Evolutionary conservation across 2,113 vertebrate genomes (phyloP).

Genomic region (Dicrurus megarhynchus): DNA sequence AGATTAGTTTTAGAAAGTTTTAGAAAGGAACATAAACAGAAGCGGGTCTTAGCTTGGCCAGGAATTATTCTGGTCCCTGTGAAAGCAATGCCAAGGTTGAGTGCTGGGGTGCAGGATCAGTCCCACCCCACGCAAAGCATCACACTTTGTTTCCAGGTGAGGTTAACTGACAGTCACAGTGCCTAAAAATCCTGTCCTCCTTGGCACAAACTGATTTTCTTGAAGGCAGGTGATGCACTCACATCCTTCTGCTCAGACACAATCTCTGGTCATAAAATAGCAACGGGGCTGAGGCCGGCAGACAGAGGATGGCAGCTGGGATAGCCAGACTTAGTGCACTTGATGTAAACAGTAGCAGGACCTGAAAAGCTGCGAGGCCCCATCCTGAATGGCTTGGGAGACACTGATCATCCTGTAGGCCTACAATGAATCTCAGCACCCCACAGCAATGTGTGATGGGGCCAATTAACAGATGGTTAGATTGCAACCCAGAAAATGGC

Average conservation of each 20-base stretch:
- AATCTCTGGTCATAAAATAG: neutral
- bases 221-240: neutral
- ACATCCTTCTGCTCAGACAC: neutral
- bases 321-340: neutral
- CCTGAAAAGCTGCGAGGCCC: neutral
- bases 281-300: neutral
- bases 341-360: neutral
- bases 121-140: accelerated
- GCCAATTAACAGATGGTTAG: neutral
- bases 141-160: neutral
- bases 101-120: neutral
- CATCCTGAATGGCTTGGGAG: neutral
- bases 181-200: neutral
- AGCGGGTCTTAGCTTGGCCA: neutral
- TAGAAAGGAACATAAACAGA: neutral
- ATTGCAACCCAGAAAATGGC: neutral
- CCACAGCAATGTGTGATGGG: neutral
- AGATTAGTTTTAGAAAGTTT: slow-evolving; percentile 11
- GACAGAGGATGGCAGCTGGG: neutral
- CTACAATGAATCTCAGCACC: neutral
- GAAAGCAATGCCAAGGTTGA: neutral
- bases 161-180: neutral
- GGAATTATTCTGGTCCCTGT: neutral
- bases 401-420: neutral
- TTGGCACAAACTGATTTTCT: neutral